phyloP scores from a whole-genome alignment of 2,113 vertebrate genomes.

The Macroglossus sobrinus region DNA sequence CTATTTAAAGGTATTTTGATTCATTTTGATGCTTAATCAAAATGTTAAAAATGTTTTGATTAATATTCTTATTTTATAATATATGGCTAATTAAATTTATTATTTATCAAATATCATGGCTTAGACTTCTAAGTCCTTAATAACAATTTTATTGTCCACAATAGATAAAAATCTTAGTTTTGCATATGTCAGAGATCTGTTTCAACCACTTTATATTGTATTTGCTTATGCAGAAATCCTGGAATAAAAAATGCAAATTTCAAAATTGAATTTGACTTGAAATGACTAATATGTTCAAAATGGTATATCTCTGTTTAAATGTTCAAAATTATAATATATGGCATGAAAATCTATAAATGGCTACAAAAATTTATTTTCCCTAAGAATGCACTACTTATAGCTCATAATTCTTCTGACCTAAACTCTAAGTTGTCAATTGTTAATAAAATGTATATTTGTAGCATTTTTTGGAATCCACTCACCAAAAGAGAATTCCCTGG shows the following conservation, averaged over 20 bases:
- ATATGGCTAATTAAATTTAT: background rate
- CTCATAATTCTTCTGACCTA: background rate
- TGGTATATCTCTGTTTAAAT: background rate
- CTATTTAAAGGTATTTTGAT: background rate
- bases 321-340: background rate
- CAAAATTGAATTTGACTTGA: background rate
- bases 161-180: background rate
- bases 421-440: background rate
- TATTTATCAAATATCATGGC: background rate
- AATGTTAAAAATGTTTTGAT: background rate
- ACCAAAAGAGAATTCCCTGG: background rate
- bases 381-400: background rate
- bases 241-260: background rate
- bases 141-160: background rate
- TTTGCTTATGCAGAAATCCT: background rate
- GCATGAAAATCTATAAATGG: background rate
- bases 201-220: background rate
- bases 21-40: background rate
- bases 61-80: background rate
- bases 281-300: background rate
- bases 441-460: background rate
- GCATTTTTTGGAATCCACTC: background rate
- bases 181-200: background rate
- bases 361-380: background rate
- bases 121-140: background rate